These are phyloP conservation scores for Syngnathus typhle DNA, from an alignment of 2,113 vertebrate species.

Conservation along the genomic window DNA sequence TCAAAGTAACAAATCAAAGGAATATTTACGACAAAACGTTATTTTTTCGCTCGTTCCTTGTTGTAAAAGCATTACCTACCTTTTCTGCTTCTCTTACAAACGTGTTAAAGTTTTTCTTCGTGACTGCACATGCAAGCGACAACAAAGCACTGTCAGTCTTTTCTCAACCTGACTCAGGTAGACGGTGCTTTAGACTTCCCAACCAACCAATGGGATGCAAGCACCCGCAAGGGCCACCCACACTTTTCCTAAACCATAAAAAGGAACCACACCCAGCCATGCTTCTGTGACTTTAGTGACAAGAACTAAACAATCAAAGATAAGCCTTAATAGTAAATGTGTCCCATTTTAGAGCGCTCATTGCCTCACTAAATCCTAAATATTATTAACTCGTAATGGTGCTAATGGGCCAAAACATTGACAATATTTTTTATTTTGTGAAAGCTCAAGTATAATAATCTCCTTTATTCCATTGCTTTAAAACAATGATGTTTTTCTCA, in stretches of 20 bases:
- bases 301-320: neutral
- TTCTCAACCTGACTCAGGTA: slow-evolving; percentile 71
- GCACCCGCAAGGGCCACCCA: slow-evolving; percentile 52
- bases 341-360: neutral
- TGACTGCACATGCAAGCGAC: slow-evolving; percentile 19
- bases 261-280: slow-evolving; percentile 64
- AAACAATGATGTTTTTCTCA: neutral
- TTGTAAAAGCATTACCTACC: slow-evolving; percentile 39
- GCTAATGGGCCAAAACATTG: neutral
- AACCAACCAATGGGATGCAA: slow-evolving; percentile 57
- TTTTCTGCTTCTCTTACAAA: slow-evolving; percentile 18
- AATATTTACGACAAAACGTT: slow-evolving; percentile 5
- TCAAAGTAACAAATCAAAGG: neutral
- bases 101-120: slow-evolving; percentile 10
- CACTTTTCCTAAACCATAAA: slow-evolving; percentile 34
- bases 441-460: too few relatives aligned
- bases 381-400: neutral
- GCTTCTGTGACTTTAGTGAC: slow-evolving; percentile 17
- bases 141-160: slow-evolving; percentile 38
- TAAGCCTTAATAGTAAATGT: slow-evolving; percentile 11
- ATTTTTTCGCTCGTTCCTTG: slow-evolving; percentile 5
- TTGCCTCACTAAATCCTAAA: slow-evolving; percentile 4
- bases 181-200: slow-evolving; percentile 55
- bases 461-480: neutral
- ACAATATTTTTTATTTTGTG: neutral